Base-by-base conservation (phyloP, 2,888 invertebrate genomes). In the Junonia oenone region DNA sequence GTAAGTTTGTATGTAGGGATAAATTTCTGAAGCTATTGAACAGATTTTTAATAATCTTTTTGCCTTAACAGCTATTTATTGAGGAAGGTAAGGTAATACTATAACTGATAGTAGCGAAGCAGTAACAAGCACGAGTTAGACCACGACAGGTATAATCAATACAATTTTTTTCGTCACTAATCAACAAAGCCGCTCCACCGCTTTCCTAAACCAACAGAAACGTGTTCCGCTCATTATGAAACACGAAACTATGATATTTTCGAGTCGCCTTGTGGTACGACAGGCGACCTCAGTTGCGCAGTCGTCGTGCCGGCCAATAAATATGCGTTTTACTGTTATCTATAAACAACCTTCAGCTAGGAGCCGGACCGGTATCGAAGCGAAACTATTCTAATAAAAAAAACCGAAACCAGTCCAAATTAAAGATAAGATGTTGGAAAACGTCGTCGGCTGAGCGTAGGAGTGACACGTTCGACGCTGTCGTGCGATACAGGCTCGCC, bases 331-430 rank as follows among this genome's bases (percentile, higher is more conserved):
- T 88, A 89, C 88, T 88, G 88, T 88, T 90, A 87, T 84, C 86
- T 85, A 76, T 75, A 75, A 75, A 75, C 81, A 83, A 81, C 78
- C 81, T 82, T 83, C 82, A 80, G 79, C 74, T 75, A 74, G 69
- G 64, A 71, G 71, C 73, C 76, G 75, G 79, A 85, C 87, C 81
- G 81, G 87, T 86, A 83, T 83, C 75, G 81, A 78, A 72, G 88
- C 87, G 80, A 86, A 89, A 88, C 85, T 85, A 86, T 89, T 82
- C 82, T 82, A 83, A 83, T 84, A 83, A 85, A 82, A 83, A 84
- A 82, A 86, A 81, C 79, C 66, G 75, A 81, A 89, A 89, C 89
- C 89, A 85, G 89, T 84, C 80, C 76, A 78, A 82, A 83, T 81
- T 77, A 74, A 64, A 79, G 78, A 78, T 77, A 78, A 77, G 67